phyloP scores from a whole-genome alignment of 2,888 invertebrate genomes.

The Noctua janthina region DNA sequence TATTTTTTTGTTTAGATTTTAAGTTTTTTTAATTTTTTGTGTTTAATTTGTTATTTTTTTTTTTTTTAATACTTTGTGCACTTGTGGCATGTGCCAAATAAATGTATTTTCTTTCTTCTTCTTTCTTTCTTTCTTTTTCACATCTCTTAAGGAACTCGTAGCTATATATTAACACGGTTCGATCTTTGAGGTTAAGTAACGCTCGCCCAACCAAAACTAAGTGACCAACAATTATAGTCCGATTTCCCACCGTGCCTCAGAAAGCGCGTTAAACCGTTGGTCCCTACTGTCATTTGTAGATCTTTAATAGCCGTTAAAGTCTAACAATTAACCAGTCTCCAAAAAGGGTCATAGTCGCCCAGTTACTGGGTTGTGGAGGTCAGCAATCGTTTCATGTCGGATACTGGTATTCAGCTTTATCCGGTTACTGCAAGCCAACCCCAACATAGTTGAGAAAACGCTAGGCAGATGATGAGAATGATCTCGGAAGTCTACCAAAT shows the following conservation, averaged over 20 bases:
- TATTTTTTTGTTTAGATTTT: no score
- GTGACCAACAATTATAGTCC: neutral
- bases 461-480: neutral
- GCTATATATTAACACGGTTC: neutral
- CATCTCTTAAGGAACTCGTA: neutral
- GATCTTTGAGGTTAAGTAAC: neutral
- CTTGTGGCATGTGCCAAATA: no score
- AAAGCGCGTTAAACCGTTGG: rapidly evolving
- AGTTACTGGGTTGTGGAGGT: neutral
- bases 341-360: no score
- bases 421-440: neutral
- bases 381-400: neutral
- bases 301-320: neutral
- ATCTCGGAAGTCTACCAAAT: conserved; percentile 28
- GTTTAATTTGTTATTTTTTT: no score
- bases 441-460: neutral
- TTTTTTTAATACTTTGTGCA: no score
- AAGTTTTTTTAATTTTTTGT: no score
- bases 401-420: neutral
- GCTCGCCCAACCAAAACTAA: no score
- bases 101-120: no score
- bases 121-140: no score
- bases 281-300: neutral
- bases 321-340: no score
- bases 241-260: neutral